Conservation (phyloP, 2,888 invertebrate genomes). For the Pristionchus maxplancki region DNA sequence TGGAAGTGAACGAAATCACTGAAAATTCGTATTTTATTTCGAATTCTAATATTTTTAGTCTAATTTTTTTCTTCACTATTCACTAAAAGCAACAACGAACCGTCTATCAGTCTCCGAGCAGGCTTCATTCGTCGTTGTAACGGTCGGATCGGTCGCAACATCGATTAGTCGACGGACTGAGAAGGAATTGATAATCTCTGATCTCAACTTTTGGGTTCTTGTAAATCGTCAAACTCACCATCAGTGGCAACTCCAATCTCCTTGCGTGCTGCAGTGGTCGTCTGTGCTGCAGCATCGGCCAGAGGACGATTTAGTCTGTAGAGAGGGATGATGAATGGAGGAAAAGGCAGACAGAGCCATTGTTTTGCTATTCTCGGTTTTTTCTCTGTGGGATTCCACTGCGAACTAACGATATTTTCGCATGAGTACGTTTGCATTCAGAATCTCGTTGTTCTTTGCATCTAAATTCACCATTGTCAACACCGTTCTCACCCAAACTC, state of each 20-base stretch:
- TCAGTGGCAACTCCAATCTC: conserved; percentile 34
- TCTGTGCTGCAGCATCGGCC: background rate
- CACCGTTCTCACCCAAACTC: background rate
- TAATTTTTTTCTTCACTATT: too few relatives aligned
- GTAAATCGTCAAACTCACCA: background rate
- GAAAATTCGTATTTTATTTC: background rate
- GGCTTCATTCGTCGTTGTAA: background rate
- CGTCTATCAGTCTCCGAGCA: conserved; percentile 29
- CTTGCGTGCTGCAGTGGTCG: background rate
- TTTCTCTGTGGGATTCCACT: too few relatives aligned
- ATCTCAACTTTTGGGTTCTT: background rate
- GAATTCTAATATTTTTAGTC: too few relatives aligned
- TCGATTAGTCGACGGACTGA: conserved; percentile 10
- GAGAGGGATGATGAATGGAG: background rate
- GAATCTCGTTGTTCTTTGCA: background rate
- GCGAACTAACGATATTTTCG: too few relatives aligned
- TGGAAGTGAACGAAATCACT: conserved; percentile 32
- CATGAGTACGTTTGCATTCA: background rate
- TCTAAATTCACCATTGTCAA: background rate
- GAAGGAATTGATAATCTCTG: background rate
- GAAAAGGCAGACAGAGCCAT: too few relatives aligned
- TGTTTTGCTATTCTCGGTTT: too few relatives aligned
- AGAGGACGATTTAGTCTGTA: conserved; percentile 5
- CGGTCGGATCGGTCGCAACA: background rate
- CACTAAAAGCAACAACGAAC: too few relatives aligned